Conservation (phyloP, 2,888 invertebrate genomes). For the Omphaloscelis lunosa region DNA sequence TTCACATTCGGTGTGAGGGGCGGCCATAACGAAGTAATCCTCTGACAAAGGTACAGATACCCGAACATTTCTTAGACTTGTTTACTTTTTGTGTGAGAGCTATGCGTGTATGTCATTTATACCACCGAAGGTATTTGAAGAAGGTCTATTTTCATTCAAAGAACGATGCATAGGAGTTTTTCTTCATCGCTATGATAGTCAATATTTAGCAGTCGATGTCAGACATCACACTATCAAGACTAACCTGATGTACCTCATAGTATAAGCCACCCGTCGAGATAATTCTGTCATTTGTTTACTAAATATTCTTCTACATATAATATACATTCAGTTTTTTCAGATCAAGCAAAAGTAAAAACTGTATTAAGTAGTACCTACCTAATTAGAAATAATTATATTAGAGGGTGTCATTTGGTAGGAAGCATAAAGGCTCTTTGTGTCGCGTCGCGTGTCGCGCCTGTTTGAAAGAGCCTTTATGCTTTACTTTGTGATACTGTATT, state of each 20-base stretch:
- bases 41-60: constrained; percentile 65
- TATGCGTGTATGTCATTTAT: constrained; percentile 32
- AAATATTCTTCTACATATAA: background rate
- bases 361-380: background rate
- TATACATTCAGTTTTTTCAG: background rate
- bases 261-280: background rate
- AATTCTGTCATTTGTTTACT: background rate
- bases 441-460: too few species aligned
- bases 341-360: background rate
- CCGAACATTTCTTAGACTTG: constrained; percentile 60
- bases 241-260: background rate
- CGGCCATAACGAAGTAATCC: constrained; percentile 66
- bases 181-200: background rate
- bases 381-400: background rate
- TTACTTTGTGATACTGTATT: background rate
- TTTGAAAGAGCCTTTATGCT: too few species aligned
- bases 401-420: background rate
- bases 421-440: too few species aligned
- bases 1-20: constrained; percentile 54
- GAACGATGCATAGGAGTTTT: too few species aligned
- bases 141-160: constrained; percentile 24
- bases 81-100: constrained; percentile 63
- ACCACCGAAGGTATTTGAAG: background rate
- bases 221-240: background rate
- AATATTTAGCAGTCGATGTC: background rate